Evolutionary conservation across 1,140 invertebrate species (phyloP).

Genomic region (Idris sp.): DNA sequence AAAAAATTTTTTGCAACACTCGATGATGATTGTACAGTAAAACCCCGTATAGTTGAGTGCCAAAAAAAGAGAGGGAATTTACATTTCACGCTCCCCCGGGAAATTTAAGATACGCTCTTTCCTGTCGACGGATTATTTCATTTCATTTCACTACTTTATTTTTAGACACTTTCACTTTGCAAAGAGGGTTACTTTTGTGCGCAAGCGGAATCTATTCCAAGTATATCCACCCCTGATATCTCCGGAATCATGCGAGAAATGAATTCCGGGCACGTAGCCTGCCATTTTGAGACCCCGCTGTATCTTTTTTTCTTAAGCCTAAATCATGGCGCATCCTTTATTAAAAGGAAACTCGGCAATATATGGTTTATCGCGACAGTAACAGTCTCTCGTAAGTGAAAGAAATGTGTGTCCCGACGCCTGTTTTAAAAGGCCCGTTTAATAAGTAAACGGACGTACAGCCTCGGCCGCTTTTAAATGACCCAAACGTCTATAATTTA

Average conservation of each 20-base stretch:
- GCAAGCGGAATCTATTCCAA: slow-evolving; percentile 56
- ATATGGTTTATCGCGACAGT: slow-evolving; percentile 67
- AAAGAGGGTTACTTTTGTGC: slow-evolving; percentile 60
- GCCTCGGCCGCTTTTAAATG: slow-evolving; percentile 31
- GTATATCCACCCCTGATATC: slow-evolving; percentile 52
- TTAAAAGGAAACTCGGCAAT: slow-evolving; percentile 68
- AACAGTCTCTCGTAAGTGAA: slow-evolving; percentile 32
- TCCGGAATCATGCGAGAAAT: slow-evolving; percentile 51
- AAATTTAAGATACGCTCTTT: slow-evolving; percentile 61
- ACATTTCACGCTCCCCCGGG: slow-evolving; percentile 52
- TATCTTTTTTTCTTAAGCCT: slow-evolving; percentile 58
- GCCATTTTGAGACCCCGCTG: slow-evolving; percentile 42
- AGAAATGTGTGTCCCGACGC: slow-evolving; percentile 49
- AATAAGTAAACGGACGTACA: slow-evolving; percentile 31
- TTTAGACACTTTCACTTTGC: slow-evolving; percentile 64
- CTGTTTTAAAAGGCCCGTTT: slow-evolving; percentile 44
- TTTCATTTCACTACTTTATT: slow-evolving; percentile 63
- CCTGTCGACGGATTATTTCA: slow-evolving; percentile 65
- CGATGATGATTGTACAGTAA: too few species aligned
- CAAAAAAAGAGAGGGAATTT: slow-evolving; percentile 49
- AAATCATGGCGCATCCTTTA: slow-evolving; percentile 74
- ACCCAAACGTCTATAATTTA: slow-evolving; percentile 36
- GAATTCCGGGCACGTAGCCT: slow-evolving; percentile 71
- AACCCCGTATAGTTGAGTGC: too few species aligned
- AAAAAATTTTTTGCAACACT: too few species aligned